phyloP scores from a whole-genome alignment of 2,888 invertebrate genomes.

The Leuctra nigra region DNA sequence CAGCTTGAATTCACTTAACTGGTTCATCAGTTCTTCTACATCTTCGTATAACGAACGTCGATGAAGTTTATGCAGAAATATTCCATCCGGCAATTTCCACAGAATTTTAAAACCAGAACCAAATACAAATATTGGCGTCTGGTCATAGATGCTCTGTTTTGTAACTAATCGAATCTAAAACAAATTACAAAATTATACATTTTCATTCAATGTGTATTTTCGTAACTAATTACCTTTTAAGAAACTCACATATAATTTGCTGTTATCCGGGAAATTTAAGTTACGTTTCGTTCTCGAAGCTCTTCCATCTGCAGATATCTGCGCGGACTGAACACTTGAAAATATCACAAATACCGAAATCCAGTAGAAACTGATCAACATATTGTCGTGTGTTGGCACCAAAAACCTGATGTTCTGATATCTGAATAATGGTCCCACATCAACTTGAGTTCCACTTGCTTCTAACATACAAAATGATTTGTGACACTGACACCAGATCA shows the following conservation, averaged over 20 bases:
- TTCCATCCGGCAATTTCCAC: neutral
- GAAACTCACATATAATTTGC: neutral
- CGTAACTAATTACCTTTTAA: neutral
- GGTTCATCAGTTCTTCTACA: conserved; percentile 17
- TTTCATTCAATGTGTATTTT: neutral
- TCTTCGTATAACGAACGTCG: conserved; percentile 18
- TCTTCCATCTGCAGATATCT: neutral
- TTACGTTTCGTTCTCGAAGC: neutral
- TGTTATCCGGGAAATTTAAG: neutral
- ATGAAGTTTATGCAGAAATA: neutral
- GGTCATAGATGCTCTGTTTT: neutral
- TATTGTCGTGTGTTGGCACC: too few species aligned
- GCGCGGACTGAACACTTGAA: too few species aligned
- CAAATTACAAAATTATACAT: neutral
- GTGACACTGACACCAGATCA: too few species aligned
- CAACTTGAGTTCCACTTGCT: too few species aligned
- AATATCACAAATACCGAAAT: too few species aligned
- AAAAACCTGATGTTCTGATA: too few species aligned
- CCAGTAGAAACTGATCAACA: too few species aligned
- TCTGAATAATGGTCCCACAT: too few species aligned
- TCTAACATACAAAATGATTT: too few species aligned
- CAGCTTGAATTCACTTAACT: conserved; percentile 1
- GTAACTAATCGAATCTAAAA: neutral
- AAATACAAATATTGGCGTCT: neutral
- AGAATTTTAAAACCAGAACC: conserved; percentile 1